Base-by-base conservation (phyloP, 2,888 invertebrate species). In the Teleogryllus oceanicus region DNA sequence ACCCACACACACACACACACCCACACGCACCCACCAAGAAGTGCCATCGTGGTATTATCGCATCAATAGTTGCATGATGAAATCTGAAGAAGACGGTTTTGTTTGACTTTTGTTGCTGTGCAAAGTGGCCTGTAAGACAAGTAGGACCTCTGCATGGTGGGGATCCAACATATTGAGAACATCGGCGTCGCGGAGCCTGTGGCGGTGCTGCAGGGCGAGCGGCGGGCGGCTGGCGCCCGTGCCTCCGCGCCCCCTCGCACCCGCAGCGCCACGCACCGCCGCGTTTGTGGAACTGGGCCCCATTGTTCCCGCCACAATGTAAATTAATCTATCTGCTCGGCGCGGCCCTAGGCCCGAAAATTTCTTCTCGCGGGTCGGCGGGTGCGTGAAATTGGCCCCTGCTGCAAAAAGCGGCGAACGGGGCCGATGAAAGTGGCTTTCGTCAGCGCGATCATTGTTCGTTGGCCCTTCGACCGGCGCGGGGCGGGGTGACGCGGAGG, bases 221-320 rank as follows among this genome's bases (percentile, higher is more conserved):
- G 37, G 37, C 37, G 37, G 37, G 37, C 8, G 37, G 37, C 37
- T 37, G 37, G 37, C 37, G n/a, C 62, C n/a, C 62, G 62, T n/a
- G 13, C 62, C 13, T 62, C n/a, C 16, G 16, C n/a, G 4, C 16
- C 1, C 62, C 16, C 21, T 21, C 21, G 21, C 21, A 21, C 13
- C 62, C 37, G 37, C 13, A 1, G 62, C 62, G n/a, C 62, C 62
- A 62, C 62, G 62, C 16, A 62, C 62, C 16, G 62, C 62, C 62
- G 62, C 62, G 62, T 62, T 62, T 62, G 62, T 62, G 62, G 62
- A n/a, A 62, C 62, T 62, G 16, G n/a, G 16, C 62, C 62, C 62
- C 62, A 62, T 62, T 62, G 62, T 62, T 62, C 62, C n/a, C n/a
- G 13, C n/a, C 62, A 62, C 62, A 62, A 62, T 62, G 62, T 62